These are phyloP conservation scores for Coptodon rendalli DNA, from an alignment of 2,113 vertebrate genomes.

Conservation along the genomic window DNA sequence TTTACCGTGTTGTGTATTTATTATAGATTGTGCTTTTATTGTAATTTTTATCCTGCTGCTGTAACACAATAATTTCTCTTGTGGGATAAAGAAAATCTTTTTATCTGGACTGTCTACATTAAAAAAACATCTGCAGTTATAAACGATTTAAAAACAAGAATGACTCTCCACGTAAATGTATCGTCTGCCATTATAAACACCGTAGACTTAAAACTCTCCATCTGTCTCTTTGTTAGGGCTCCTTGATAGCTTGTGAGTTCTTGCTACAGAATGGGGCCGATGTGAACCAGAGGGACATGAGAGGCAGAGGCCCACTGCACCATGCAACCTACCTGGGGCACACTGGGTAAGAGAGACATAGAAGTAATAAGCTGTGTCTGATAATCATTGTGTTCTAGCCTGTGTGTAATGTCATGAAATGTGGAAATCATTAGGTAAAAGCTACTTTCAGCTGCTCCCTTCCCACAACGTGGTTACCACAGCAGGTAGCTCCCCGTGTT, in stretches of 20 bases:
- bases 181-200: background rate
- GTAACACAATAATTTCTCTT: background rate
- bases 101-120: background rate
- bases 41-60: background rate
- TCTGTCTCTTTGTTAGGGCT: conserved; percentile 74
- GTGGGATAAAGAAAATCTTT: background rate
- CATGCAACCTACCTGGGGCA: conserved; percentile 91
- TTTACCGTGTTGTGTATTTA: background rate
- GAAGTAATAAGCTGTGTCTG: background rate
- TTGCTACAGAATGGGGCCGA: conserved; percentile 96
- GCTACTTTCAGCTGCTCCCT: background rate
- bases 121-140: background rate
- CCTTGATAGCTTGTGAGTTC: conserved; percentile 94
- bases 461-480: background rate
- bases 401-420: background rate
- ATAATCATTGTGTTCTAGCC: background rate
- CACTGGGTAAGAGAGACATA: conserved; percentile 79
- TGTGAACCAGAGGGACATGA: conserved; percentile 88
- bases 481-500: background rate
- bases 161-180: background rate
- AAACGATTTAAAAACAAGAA: background rate
- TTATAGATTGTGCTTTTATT: background rate
- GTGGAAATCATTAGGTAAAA: background rate
- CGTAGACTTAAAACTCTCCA: background rate
- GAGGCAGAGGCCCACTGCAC: conserved; percentile 88